Conservation (phyloP, 2,797 vertebrate species). For the Melanotaenia pygmaea region DNA sequence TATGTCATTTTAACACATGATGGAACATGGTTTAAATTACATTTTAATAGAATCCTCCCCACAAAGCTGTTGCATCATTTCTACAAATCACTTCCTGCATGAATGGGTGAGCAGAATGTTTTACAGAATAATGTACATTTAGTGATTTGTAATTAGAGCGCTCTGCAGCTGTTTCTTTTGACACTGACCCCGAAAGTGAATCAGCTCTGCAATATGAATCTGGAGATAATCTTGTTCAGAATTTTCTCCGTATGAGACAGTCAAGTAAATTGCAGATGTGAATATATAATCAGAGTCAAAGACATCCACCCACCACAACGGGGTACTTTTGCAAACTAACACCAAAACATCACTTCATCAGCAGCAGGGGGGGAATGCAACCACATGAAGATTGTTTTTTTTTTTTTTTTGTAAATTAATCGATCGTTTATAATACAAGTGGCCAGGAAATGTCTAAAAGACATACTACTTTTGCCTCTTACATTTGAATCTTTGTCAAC, state of each 20-base stretch:
- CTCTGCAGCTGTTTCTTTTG: not conserved
- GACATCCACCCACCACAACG: conserved; percentile 36
- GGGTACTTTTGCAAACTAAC: conserved; percentile 15
- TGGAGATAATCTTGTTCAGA: conserved; percentile 17
- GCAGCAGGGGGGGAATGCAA: not conserved
- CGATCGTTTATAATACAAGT: not conserved
- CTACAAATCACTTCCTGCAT: no score
- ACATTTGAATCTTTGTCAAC: not conserved
- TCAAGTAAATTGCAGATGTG: conserved; percentile 37
- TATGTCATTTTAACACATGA: not conserved
- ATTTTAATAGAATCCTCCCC: not conserved
- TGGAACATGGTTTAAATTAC: not conserved
- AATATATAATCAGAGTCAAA: conserved; percentile 44
- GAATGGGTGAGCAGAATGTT: not conserved
- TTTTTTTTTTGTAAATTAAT: not conserved
- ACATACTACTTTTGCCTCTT: not conserved
- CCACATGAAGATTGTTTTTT: not conserved
- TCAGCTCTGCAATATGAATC: conserved; percentile 31
- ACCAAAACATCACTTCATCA: conserved; percentile 28
- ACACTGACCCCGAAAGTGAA: conserved; percentile 28
- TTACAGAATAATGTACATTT: not conserved
- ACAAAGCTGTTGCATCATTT: not conserved
- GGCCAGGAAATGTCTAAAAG: not conserved
- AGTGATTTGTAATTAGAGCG: not conserved
- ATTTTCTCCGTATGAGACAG: conserved; percentile 33